Percentiles rank a stretch among this genome's conserved stretches.
Evolutionary conservation across 2,888 invertebrate genomes (phyloP).

Genomic region (Deilephila porcellus): DNA sequence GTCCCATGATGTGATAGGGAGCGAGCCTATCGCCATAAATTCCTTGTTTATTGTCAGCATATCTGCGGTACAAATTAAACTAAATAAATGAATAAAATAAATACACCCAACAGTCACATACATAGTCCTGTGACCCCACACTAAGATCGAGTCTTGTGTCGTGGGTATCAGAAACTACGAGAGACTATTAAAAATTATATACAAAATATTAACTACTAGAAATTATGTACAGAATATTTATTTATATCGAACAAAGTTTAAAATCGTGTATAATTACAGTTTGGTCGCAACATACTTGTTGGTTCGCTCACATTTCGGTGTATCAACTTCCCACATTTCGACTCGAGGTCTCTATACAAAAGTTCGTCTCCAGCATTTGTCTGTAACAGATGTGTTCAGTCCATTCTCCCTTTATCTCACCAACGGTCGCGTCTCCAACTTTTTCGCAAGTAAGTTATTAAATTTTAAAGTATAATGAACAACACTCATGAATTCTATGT

Average conservation of each 20-base stretch:
- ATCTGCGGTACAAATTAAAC: too few species aligned
- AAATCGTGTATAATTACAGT: not conserved
- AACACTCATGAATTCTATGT: slow-evolving; percentile 12
- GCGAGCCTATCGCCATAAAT: too few species aligned
- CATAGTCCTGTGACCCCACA: too few species aligned
- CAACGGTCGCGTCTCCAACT: not conserved
- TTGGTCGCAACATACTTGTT: slow-evolving; percentile 3
- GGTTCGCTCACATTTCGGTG: not conserved
- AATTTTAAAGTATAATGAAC: slow-evolving; percentile 18
- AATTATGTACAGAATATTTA: not conserved
- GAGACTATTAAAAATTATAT: too few species aligned
- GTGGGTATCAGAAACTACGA: too few species aligned
- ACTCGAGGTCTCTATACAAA: slow-evolving; percentile 10
- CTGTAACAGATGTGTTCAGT: slow-evolving; percentile 11
- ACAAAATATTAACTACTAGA: too few species aligned
- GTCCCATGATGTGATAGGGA: too few species aligned
- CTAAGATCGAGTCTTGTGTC: too few species aligned
- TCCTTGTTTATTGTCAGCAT: too few species aligned
- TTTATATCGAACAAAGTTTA: not conserved
- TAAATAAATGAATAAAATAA: too few species aligned
- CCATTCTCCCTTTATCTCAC: not conserved
- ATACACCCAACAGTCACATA: too few species aligned
- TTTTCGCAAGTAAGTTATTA: slow-evolving; percentile 16
- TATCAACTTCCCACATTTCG: slow-evolving; percentile 24
- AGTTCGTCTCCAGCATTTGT: slow-evolving; percentile 3